phyloP scores from a whole-genome alignment of 2,113 vertebrate genomes.

The Pseudorectes ferrugineus region DNA sequence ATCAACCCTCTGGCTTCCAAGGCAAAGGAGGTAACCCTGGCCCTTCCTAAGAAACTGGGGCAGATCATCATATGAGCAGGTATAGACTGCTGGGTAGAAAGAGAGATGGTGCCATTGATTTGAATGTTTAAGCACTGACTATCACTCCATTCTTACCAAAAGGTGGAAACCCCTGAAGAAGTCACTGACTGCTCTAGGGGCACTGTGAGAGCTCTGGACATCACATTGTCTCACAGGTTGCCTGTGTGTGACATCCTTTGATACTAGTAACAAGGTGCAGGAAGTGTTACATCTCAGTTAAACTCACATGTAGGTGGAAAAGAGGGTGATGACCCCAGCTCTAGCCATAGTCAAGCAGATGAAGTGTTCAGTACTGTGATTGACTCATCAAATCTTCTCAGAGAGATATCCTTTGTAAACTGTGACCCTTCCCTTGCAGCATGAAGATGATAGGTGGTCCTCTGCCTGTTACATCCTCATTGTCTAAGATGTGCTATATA shows the following conservation, averaged over 20 bases:
- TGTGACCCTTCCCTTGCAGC: neutral
- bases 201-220: neutral
- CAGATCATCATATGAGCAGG: neutral
- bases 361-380: neutral
- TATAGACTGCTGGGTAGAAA: neutral
- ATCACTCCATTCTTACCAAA: neutral
- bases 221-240: neutral
- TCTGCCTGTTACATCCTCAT: neutral
- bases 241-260: neutral
- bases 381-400: neutral
- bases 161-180: neutral
- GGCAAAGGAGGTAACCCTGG: neutral
- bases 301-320: conserved; percentile 7
- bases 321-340: neutral
- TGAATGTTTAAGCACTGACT: neutral
- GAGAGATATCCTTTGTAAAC: neutral
- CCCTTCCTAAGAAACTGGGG: neutral
- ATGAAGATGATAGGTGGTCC: neutral
- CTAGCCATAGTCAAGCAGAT: neutral
- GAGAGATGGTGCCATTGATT: neutral
- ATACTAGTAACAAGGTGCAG: neutral
- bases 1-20: neutral
- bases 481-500: neutral
- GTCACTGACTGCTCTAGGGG: neutral
- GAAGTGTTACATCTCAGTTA: conserved; percentile 1